Base-by-base conservation (phyloP, 2,888 invertebrate genomes). In the Achlya flavicornis region DNA sequence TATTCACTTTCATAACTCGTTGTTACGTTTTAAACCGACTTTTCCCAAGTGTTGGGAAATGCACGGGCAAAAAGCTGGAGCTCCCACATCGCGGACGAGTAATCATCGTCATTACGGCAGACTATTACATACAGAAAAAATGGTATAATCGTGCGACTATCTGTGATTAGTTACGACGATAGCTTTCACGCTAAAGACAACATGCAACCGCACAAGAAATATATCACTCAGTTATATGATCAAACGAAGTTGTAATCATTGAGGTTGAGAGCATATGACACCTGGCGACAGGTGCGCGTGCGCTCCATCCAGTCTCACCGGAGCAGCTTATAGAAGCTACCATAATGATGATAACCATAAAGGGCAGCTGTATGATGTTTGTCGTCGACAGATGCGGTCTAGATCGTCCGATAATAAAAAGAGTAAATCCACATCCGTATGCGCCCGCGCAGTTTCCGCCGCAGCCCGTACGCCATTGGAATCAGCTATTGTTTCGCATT, bases 311-410 rank as follows among this genome's bases (percentile, higher is more conserved):
- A 75, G 80, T 80, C 76, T 74, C 74, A 73, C 80, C 72, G 70
- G 38, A 38, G 38, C 38, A 8, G 80, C 80, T 79, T 74, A 75
- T 70, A 71, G 87, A 87, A 84, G 84, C 83, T 85, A 84, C 78
- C 71, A 73, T 82, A 80, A 84, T 81, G 77, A 80, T 84, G 84
- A 85, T 80, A 84, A 78, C 86, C 85, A 87, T 87, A 88, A 86
- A 83, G 82, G 87, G 90, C 92, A 93, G 93, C 92, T 93, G 89
- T 82, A 80, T 80, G 67, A 80, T 76, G 83, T 82, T 84, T 88
- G 88, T 87, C 87, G 86, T 81, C 85, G 90, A 87, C 93, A 93
- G 92, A 93, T 93, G 93, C 85, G 85, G 88, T 92, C 90, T 90
- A 91, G 91, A 92, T 93, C 86, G 87, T 69, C 78, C 85, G 89